Base-by-base conservation (phyloP, 2,113 vertebrate species). In the Xyliphius kryptos region DNA sequence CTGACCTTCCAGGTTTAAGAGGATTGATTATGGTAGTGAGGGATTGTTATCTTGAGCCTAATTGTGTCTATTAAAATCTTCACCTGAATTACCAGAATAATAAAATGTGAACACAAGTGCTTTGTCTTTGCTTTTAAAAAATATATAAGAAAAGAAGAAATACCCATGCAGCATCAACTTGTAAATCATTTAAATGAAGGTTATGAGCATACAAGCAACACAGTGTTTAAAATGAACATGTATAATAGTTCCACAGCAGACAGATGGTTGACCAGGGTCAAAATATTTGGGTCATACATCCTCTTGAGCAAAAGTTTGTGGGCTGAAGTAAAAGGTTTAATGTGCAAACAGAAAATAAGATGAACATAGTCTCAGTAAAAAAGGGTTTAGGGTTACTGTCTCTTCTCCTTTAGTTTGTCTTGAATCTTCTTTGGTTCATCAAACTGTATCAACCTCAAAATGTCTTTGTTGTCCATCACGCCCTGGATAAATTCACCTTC, bases 401-500 rank as follows among this genome's bases (percentile, higher is more conserved):
- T 91, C 83, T 90, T 91, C 54, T 89, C 86, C 55, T 89, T 91
- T 63, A 92, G 71, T 62, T 82, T 91, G 68, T 92, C 89, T 76
- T 91, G 89, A 37, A 91, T 89, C 70, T 89, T 91, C 77, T 90
- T 90, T 17, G 91, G 91, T 73, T 94, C 85, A 2, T 89, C 91
- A 4, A 86, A 92, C 66, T 94, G 92, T 69, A 94, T 94, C 78
- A 94, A 74, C 54, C 91, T 85, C 55, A 93, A 83, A 72, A 94
- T 94, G 61, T 94, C 90, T 55, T 89, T 88, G 82, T 94, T 94
- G 67, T 91, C 82, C 86, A 91, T 79, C 66, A 90, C 91, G 0
- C 91, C 91, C 59, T 91, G 83, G 62, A 94, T 91, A 77, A 94
- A 94, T 53, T 94, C 92, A 2, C 88, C 82, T 59, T 92, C 91